Evolutionary conservation across 2,113 vertebrate species (phyloP), one percentile per base, ranked within the genome.

Genomic region (Cyanoramphus novaezelandiae): DNA sequence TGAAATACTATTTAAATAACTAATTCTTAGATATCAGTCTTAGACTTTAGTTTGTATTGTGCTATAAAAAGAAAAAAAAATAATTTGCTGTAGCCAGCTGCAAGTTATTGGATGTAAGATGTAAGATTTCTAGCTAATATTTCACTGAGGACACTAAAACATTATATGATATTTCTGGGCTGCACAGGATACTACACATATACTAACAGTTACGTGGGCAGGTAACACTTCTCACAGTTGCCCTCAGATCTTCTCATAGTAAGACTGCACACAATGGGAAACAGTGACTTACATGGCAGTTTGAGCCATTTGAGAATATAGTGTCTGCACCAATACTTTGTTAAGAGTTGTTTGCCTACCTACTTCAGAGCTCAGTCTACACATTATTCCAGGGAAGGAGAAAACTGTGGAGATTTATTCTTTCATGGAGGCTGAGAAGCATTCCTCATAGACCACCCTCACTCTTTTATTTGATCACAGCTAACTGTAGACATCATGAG

Each of bases 131-230:
- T 3, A 80, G 59, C 10, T 55, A 63, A 20, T 17, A 19, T 64
- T 69, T 77, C 84, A 62, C 47, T 35, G 47, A 33, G 17, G n/a
- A 49, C 29, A 41, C 6, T 5, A 8, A 37, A 37, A 41, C 15
- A 23, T 35, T 57, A 17, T 6, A 19, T 8, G 6, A 1, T 11
- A 19, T 41, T 79, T 64, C 33, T 41, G 27, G 8, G 31, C 15
- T 57, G 52, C 52, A 37, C 31, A 75, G 21, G 53, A 24, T 6
- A 33, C 23, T 25, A 17, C 20, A 47, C 3, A 7, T 0, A 59
- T 35, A 35, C 8, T 25, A 44, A 0, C 17, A 20, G 37, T 16
- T 27, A 13, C 0, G 0, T 8, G 17, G 19, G 15, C n/a, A 59
- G 46, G 2, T 49, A 63, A 57, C 11, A 43, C 16, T 67, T 78